phyloP scores from a whole-genome alignment of 2,797 vertebrate genomes.

The Esox lucius region DNA sequence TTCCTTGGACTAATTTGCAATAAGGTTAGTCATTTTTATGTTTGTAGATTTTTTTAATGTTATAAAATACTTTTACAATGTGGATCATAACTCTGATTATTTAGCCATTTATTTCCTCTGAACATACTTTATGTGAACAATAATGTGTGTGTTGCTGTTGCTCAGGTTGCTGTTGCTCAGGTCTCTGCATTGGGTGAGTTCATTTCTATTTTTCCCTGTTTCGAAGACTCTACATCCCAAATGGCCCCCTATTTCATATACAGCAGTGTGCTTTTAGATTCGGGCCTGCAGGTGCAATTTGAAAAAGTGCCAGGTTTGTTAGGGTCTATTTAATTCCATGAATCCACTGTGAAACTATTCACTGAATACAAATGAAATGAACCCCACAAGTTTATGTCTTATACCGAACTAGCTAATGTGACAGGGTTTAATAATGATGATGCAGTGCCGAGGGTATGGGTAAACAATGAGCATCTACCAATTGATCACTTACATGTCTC shows the following conservation, averaged over 20 bases:
- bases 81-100: background rate
- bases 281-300: background rate
- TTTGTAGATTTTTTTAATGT: background rate
- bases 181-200: background rate
- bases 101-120: background rate
- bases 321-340: background rate
- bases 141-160: background rate
- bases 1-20: conserved; percentile 36
- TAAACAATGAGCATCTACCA: background rate
- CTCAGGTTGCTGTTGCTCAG: conserved; percentile 5
- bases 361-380: background rate
- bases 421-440: background rate
- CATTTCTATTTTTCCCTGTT: background rate
- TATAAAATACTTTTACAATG: background rate
- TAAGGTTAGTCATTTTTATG: conserved; percentile 47
- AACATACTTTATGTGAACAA: background rate
- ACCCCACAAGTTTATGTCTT: background rate
- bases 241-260: background rate
- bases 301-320: background rate
- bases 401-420: background rate
- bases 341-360: background rate
- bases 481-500: background rate
- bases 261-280: background rate
- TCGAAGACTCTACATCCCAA: background rate
- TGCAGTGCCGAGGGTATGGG: background rate